Evolutionary conservation across 2,888 invertebrate genomes (phyloP).

Genomic region (Spodoptera littoralis): DNA sequence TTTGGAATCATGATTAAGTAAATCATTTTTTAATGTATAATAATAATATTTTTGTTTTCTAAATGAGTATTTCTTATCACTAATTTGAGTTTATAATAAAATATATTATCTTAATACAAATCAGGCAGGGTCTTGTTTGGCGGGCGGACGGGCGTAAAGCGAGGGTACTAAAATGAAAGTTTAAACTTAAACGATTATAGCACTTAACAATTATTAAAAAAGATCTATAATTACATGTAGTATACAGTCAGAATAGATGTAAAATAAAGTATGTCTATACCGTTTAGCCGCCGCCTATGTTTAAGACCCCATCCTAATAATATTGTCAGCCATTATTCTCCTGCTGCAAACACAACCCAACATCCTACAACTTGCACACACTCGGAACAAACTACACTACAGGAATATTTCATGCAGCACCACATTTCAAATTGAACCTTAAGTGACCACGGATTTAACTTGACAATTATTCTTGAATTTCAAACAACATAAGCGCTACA

Average conservation of each 20-base stretch:
- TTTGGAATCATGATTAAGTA: constrained; percentile 42
- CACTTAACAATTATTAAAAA: constrained; percentile 15
- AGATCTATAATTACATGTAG: constrained; percentile 4
- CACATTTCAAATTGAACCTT: constrained; percentile 17
- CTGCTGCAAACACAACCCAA: constrained; percentile 78
- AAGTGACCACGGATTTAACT: constrained; percentile 18
- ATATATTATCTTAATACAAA: constrained; percentile 45
- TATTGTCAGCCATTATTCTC: constrained; percentile 87
- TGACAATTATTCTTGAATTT: background rate
- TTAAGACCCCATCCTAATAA: constrained; percentile 52
- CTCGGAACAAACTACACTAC: constrained; percentile 48
- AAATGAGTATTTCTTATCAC: constrained; percentile 63
- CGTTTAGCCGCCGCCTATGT: constrained; percentile 29
- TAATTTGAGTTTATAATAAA: constrained; percentile 55
- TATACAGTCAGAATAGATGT: constrained; percentile 14
- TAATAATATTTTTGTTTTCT: constrained; percentile 47
- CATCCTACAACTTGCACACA: constrained; percentile 43
- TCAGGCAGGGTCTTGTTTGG: constrained; percentile 19
- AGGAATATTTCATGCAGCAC: constrained; percentile 45
- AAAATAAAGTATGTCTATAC: constrained; percentile 5
- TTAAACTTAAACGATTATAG: constrained; percentile 17
- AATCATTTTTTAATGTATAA: constrained; percentile 36
- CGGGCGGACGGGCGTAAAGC: background rate
- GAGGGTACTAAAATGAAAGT: background rate
- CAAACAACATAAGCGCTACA: constrained; percentile 4